phyloP scores from a whole-genome alignment of 2,113 vertebrate genomes.

The Vombatus ursinus region DNA sequence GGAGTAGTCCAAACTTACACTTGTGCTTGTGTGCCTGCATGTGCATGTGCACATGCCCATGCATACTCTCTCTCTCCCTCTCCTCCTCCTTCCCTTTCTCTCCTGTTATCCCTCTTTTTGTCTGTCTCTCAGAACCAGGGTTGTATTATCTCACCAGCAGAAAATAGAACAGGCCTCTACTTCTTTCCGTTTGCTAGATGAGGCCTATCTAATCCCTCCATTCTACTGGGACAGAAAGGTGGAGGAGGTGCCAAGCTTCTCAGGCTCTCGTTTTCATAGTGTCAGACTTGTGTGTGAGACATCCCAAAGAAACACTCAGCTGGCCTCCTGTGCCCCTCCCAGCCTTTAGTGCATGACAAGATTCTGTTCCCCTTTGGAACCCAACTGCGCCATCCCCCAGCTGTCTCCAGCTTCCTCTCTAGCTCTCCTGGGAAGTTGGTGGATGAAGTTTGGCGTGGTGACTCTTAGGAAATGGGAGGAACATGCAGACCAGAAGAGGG shows the following conservation, averaged over 20 bases:
- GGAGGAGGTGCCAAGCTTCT: not conserved
- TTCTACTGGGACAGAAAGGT: not conserved
- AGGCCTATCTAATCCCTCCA: not conserved
- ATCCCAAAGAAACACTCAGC: slow-evolving; percentile 72
- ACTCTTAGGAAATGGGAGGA: not conserved
- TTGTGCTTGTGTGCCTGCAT: not conserved
- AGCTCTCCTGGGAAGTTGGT: not conserved
- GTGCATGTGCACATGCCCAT: not conserved
- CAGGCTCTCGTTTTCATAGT: not conserved
- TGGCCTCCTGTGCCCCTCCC: slow-evolving; percentile 12
- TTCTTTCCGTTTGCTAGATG: not conserved
- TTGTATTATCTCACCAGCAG: slow-evolving; percentile 63
- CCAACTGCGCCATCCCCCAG: not conserved
- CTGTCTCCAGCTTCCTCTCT: not conserved
- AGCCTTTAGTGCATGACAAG: not conserved
- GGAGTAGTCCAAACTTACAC: not conserved
- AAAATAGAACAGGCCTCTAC: slow-evolving; percentile 39
- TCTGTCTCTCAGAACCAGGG: not conserved
- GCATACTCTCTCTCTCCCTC: not conserved
- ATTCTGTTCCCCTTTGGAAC: not conserved
- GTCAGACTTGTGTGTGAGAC: slow-evolving; percentile 27
- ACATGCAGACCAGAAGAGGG: not conserved
- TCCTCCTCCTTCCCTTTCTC: not conserved
- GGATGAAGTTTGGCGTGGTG: not conserved
- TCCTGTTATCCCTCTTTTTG: not conserved